A percentile compares a stretch with the other conserved stretches of the same genome.
Evolutionary conservation across 2,797 vertebrate genomes (phyloP).

Genomic region (Phrynocephalus vlangalii): DNA sequence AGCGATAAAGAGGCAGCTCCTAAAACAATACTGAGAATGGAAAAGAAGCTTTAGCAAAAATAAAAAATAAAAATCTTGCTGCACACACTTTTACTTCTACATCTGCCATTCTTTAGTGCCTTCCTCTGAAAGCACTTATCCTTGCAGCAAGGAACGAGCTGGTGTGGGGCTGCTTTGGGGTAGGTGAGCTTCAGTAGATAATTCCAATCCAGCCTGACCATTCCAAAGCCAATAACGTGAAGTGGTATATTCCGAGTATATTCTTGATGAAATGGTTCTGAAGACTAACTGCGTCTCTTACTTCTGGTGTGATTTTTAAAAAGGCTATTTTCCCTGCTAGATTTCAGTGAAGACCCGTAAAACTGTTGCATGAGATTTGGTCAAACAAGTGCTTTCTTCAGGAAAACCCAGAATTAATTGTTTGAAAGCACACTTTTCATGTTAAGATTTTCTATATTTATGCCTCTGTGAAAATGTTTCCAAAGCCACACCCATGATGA

Average conservation of each 20-base stretch:
- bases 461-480: not conserved
- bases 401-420: not conserved
- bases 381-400: not conserved
- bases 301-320: not conserved
- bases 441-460: not conserved
- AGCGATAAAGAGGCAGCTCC: constrained; percentile 90
- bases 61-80: not conserved
- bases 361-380: not conserved
- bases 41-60: not conserved
- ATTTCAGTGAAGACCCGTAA: not conserved
- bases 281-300: not conserved
- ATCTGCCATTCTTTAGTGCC: not conserved
- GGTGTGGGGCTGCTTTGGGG: no score
- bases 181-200: no score
- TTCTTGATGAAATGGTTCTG: not conserved
- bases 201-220: no score
- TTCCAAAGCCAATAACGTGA: no score
- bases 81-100: not conserved
- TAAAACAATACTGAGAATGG: constrained; percentile 84
- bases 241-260: not conserved
- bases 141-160: no score
- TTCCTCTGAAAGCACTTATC: not conserved
- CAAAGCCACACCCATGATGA: not conserved
- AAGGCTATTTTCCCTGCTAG: not conserved
- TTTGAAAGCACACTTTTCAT: no score